phyloP scores from a whole-genome alignment of 2,888 invertebrate species.

The Melieria crassipennis region DNA sequence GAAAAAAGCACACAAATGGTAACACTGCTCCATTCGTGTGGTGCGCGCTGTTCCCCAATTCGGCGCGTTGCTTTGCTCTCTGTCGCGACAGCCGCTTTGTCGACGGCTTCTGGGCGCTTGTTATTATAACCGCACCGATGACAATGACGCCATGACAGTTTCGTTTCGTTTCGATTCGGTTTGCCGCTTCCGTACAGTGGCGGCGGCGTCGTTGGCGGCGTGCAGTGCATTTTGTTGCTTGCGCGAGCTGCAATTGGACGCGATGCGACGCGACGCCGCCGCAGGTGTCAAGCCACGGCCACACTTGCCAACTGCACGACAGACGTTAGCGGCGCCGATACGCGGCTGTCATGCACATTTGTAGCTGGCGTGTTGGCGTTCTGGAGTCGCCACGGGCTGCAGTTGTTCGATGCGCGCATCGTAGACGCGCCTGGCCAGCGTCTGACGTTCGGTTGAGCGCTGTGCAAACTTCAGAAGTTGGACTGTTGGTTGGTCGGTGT shows the following conservation, averaged over 20 bases:
- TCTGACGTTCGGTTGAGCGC: too few species aligned
- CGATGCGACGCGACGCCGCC: too few species aligned
- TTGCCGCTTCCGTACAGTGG: neutral
- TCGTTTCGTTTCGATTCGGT: neutral
- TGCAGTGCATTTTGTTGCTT: neutral
- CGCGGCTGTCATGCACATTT: too few species aligned
- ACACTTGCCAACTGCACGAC: too few species aligned
- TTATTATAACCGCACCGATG: constrained; percentile 59
- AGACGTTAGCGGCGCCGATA: too few species aligned
- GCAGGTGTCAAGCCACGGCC: too few species aligned
- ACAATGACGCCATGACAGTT: constrained; percentile 46
- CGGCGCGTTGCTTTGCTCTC: constrained; percentile 9
- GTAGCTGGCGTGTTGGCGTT: too few species aligned
- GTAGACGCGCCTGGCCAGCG: too few species aligned
- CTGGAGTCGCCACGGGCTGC: too few species aligned
- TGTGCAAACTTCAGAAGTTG: too few species aligned
- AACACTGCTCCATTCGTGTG: constrained; percentile 17
- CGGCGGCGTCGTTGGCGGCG: neutral
- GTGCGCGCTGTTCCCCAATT: constrained; percentile 7
- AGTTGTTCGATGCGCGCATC: too few species aligned
- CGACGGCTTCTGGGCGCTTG: constrained; percentile 59
- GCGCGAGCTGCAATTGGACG: neutral
- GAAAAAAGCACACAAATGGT: neutral
- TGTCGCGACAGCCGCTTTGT: neutral
- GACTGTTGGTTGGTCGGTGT: neutral